These are phyloP conservation scores for Platalea minor DNA, from an alignment of 2,797 vertebrate species.

Conservation along the genomic window DNA sequence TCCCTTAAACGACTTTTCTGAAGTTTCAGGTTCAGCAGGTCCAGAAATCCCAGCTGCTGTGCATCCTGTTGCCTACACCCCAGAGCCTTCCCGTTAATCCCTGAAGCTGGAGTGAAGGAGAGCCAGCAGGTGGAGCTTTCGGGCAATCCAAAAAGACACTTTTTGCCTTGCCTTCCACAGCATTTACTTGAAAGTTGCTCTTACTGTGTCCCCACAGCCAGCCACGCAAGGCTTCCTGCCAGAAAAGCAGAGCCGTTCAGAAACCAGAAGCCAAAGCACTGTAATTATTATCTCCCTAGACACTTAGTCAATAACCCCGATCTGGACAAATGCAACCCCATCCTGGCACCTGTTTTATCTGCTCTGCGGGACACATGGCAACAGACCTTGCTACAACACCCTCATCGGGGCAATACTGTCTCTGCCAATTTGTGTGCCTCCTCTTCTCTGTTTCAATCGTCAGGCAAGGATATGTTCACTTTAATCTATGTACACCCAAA, in stretches of 20 bases:
- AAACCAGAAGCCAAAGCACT: neutral
- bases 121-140: slow-evolving; percentile 45
- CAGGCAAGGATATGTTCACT: fast-evolving
- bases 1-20: fast-evolving
- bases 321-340: neutral
- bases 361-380: fast-evolving
- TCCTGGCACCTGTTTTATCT: neutral
- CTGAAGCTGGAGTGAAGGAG: neutral
- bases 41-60: neutral
- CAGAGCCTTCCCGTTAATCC: fast-evolving
- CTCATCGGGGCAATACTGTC: fast-evolving
- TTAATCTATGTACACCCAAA: fast-evolving
- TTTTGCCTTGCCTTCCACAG: fast-evolving
- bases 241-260: neutral
- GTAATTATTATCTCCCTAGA: fast-evolving
- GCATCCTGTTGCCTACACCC: fast-evolving
- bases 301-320: neutral
- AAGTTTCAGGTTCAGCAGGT: neutral
- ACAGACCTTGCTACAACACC: neutral
- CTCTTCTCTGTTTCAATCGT: neutral
- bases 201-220: neutral
- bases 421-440: neutral
- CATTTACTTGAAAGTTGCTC: fast-evolving
- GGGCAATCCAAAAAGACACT: neutral
- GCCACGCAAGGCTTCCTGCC: neutral